phyloP scores from a whole-genome alignment of 2,797 vertebrate species.

The Gymnoscopelus braueri region DNA sequence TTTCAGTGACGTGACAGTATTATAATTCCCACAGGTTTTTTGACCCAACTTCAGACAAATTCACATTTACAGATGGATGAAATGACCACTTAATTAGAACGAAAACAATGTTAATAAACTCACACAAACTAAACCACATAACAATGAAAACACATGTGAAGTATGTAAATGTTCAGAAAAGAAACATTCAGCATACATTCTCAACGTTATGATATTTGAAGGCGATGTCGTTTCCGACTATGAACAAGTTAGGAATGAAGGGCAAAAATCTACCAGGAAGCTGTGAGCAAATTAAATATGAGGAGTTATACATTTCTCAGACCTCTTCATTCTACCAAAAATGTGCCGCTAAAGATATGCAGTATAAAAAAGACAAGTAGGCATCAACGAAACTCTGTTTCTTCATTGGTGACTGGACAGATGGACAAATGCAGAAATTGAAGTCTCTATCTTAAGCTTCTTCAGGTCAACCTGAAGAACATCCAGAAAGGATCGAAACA shows the following conservation, averaged over 20 bases:
- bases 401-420: too few relatives aligned
- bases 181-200: not conserved
- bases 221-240: conserved; percentile 19
- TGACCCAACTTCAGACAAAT: not conserved
- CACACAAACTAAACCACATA: not conserved
- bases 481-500: too few relatives aligned
- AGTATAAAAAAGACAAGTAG: too few relatives aligned
- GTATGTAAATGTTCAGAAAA: not conserved
- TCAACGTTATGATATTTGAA: conserved; percentile 17
- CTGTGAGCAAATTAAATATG: not conserved
- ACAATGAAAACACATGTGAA: not conserved
- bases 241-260: not conserved
- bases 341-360: conserved; percentile 1
- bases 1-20: not conserved
- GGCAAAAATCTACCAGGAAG: not conserved
- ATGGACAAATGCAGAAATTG: too few relatives aligned
- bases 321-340: not conserved
- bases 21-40: not conserved
- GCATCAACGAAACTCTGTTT: too few relatives aligned
- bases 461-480: too few relatives aligned
- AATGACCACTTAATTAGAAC: not conserved
- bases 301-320: not conserved
- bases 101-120: conserved; percentile 14
- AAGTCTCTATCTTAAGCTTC: too few relatives aligned
- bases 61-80: not conserved